phyloP scores from a whole-genome alignment of 1,140 invertebrate species.

The Coenobita brevimanus region DNA sequence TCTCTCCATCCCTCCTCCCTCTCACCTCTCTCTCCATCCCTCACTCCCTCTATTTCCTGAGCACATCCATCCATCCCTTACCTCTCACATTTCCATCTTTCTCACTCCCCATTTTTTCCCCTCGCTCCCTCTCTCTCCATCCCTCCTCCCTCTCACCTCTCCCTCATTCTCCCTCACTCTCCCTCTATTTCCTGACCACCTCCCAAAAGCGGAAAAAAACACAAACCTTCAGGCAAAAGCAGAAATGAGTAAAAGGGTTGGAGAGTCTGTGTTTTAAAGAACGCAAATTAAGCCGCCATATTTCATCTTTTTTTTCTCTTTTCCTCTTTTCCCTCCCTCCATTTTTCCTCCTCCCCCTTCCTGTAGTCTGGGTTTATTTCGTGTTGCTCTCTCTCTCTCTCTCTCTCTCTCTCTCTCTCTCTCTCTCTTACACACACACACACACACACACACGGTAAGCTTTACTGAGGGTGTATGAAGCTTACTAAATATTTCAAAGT shows the following conservation, averaged over 20 bases:
- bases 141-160: too few relatives aligned
- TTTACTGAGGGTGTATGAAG: neutral
- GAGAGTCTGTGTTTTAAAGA: too few relatives aligned
- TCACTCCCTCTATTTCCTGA: neutral
- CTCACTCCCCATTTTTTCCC: neutral
- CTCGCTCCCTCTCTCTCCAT: neutral
- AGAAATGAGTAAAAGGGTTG: neutral
- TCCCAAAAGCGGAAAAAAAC: neutral
- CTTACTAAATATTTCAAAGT: too few relatives aligned
- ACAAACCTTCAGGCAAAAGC: neutral
- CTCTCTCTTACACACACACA: too few relatives aligned
- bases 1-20: neutral
- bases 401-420: neutral
- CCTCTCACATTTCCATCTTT: neutral
- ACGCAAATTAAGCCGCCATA: neutral
- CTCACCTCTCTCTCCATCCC: neutral
- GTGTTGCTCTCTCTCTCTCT: conserved; percentile 3
- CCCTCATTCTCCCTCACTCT: conserved; percentile 6
- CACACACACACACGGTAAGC: neutral
- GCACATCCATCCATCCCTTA: too few relatives aligned
- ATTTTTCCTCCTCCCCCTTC: too few relatives aligned
- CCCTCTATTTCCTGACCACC: neutral
- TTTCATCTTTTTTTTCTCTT: neutral
- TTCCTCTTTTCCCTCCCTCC: neutral
- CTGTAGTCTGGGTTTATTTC: too few relatives aligned